Conservation (phyloP, 2,797 vertebrate species). For the Hemibagrus guttatus region DNA sequence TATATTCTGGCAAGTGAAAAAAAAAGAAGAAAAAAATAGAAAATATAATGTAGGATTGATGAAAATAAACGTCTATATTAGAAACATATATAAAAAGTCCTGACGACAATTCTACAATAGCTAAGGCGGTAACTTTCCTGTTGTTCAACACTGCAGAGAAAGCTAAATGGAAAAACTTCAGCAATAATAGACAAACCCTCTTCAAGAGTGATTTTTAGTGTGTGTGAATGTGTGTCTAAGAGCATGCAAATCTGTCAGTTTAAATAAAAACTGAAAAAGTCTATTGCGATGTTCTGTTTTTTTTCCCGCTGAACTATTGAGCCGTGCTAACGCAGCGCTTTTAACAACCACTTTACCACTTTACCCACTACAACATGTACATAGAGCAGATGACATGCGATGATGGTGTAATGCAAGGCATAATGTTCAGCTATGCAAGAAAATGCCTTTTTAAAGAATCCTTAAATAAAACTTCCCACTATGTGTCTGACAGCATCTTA, state of each 20-base stretch:
- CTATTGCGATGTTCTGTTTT: not conserved
- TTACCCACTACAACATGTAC: not conserved
- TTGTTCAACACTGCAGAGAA: not conserved
- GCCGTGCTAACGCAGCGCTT: not conserved
- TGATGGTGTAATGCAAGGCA: not conserved
- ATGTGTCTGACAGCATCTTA: not conserved
- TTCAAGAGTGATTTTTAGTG: not conserved
- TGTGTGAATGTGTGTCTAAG: not conserved
- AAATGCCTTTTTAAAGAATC: not conserved
- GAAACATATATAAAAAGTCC: not conserved
- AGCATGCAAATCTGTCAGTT: not conserved
- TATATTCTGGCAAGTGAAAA: not conserved
- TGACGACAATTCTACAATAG: not conserved
- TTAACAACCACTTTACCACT: conserved; percentile 12
- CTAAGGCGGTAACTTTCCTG: not conserved
- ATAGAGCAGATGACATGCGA: not conserved
- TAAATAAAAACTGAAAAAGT: conserved; percentile 18
- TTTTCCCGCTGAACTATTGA: not conserved
- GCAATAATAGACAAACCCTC: not conserved
- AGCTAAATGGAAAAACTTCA: not conserved
- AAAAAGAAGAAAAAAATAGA: too few relatives aligned
- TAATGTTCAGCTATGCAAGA: not conserved
- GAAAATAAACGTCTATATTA: not conserved
- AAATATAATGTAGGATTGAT: not conserved
- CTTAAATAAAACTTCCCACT: not conserved